Evolutionary conservation across 2,797 vertebrate genomes (phyloP).

Genomic region (Heterohyrax brucei): DNA sequence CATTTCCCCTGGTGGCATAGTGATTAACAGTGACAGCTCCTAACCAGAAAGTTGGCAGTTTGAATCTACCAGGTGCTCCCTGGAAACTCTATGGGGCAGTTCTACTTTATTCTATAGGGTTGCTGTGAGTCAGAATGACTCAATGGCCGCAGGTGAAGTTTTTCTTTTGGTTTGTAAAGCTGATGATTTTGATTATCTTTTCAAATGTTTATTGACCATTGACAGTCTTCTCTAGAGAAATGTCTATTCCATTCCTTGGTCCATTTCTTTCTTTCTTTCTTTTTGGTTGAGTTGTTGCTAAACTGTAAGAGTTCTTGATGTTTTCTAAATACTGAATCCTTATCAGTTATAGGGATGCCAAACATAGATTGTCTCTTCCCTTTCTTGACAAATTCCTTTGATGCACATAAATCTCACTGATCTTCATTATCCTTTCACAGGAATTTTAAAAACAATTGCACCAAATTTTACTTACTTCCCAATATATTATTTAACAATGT

Average conservation of each 20-base stretch:
- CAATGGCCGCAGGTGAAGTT: too few species aligned
- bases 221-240: background rate
- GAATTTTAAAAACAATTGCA: background rate
- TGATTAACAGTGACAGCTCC: too few species aligned
- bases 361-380: background rate
- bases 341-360: background rate
- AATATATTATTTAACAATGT: background rate
- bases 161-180: too few species aligned
- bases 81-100: too few species aligned
- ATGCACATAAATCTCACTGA: background rate
- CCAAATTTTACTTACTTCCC: background rate
- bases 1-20: background rate
- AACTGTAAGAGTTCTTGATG: background rate
- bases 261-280: background rate
- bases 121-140: too few species aligned
- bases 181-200: background rate
- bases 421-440: background rate
- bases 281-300: background rate
- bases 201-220: background rate
- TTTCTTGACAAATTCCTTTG: background rate
- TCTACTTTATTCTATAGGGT: too few species aligned
- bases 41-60: too few species aligned
- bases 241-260: too few species aligned
- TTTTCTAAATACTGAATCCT: background rate
- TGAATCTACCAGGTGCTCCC: too few species aligned